phyloP scores from a whole-genome alignment of 2,797 vertebrate species.

The Ctenosaura bakeri region DNA sequence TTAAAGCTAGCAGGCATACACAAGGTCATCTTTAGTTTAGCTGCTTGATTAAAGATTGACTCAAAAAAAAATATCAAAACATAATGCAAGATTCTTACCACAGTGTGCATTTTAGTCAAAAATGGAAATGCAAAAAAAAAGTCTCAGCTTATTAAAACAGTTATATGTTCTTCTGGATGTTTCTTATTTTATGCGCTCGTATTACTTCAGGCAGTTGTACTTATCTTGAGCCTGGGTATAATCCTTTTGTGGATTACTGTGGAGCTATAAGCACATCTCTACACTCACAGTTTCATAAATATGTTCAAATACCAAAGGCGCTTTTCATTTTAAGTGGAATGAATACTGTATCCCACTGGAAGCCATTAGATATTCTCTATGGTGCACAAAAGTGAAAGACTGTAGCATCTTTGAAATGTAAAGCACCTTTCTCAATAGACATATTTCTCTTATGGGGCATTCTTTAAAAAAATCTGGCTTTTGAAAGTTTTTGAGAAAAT shows the following conservation, averaged over 20 bases:
- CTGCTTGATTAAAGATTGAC: conserved; percentile 42
- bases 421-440: conserved; percentile 43
- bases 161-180: conserved; percentile 53
- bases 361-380: conserved; percentile 51
- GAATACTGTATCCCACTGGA: conserved; percentile 62
- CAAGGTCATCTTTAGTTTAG: not conserved
- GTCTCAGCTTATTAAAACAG: conserved; percentile 39
- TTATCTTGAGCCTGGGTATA: conserved; percentile 57
- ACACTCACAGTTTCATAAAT: conserved; percentile 61
- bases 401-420: conserved; percentile 52
- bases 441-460: conserved; percentile 46
- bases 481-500: conserved; percentile 42
- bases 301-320: conserved; percentile 51
- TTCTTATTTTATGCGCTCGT: conserved; percentile 54
- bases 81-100: conserved; percentile 4
- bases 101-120: conserved; percentile 39
- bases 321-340: conserved; percentile 66
- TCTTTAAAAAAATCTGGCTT: conserved; percentile 20
- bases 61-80: conserved; percentile 4
- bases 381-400: conserved; percentile 38
- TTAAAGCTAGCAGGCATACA: not conserved
- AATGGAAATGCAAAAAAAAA: conserved; percentile 28
- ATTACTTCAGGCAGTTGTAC: conserved; percentile 60
- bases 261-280: conserved; percentile 51
- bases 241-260: conserved; percentile 62